These are phyloP conservation scores for Drosophila pachea DNA, from an alignment of 1,140 invertebrate genomes.

Conservation along the genomic window DNA sequence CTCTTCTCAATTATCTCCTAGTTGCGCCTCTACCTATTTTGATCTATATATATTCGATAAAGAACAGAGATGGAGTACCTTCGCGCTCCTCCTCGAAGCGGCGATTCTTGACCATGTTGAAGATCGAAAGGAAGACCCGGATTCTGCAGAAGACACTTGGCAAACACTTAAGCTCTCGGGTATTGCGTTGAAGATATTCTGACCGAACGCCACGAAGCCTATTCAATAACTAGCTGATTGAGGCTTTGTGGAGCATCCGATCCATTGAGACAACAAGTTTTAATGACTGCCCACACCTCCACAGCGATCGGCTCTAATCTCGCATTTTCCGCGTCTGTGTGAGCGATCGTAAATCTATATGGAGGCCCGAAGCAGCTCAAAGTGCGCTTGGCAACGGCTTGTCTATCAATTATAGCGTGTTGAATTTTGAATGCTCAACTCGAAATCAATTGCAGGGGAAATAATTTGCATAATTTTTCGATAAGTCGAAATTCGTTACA, in stretches of 20 bases:
- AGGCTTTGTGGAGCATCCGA: conserved; percentile 50
- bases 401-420: no score
- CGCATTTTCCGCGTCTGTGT: neutral
- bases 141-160: neutral
- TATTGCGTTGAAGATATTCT: conserved; percentile 1
- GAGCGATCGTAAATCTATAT: neutral
- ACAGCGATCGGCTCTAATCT: conserved; percentile 2
- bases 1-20: no score
- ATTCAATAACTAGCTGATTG: conserved; percentile 61
- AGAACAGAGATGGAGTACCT: conserved; percentile 48
- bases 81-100: conserved; percentile 59
- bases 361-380: no score
- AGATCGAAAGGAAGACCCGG: conserved; percentile 5
- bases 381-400: no score
- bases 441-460: no score
- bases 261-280: conserved; percentile 30
- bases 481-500: neutral
- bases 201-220: conserved; percentile 50
- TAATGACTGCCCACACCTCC: conserved; percentile 24
- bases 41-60: no score
- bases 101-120: conserved; percentile 59
- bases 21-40: no score
- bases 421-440: no score
- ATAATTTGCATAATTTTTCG: no score
- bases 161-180: conserved; percentile 15